Base-by-base conservation (phyloP, 2,113 vertebrate species). In the Helogale parvula region DNA sequence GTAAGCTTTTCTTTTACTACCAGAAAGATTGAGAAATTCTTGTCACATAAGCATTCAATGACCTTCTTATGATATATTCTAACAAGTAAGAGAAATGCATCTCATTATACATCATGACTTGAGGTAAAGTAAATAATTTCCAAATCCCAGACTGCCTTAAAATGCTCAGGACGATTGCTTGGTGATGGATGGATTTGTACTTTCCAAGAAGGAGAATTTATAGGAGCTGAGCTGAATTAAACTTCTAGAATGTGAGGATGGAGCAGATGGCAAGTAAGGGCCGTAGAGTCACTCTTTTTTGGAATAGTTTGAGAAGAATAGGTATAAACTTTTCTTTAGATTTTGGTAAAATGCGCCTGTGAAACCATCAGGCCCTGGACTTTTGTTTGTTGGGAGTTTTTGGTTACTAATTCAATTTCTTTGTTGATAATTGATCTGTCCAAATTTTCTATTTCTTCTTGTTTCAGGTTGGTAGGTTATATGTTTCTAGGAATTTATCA, bases 141-240 rank as follows among this genome's bases (percentile, higher is more conserved):
- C 27, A 93, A 97, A 88, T 69, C 47, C 68, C 66, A 88, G 68
- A 84, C 35, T 94, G 96, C 93, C 96, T 97, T 97, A 92, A 92
- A 91, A 96, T 88, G 80, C 84, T 94, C 35, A 57, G 76, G 86
- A 96, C 96, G 90, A 41, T 96, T 93, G 88, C 21, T 9, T 41
- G 38, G 11, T 92, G 35, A 77, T 52, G 17, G 57, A 47, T 63
- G 82, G 38, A 92, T 87, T 89, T 6, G 13, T 84, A 63, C 31
- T 97, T 96, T 85, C 87, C 23, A 74, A 31, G 31, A 68, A 92
- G 63, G 57, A 65, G 8, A 93, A 12, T 80, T 89, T 81, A 6
- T 7, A 50, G 16, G 38, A 69, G 29, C 79, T 94, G 94, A 89
- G 19, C 27, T 80, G 65, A 92, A 85, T 90, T 91, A 94, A 74